Evolutionary conservation across 1,140 invertebrate genomes (phyloP), one percentile per base, ranked within the genome.

Genomic region (Cylas formicarius): DNA sequence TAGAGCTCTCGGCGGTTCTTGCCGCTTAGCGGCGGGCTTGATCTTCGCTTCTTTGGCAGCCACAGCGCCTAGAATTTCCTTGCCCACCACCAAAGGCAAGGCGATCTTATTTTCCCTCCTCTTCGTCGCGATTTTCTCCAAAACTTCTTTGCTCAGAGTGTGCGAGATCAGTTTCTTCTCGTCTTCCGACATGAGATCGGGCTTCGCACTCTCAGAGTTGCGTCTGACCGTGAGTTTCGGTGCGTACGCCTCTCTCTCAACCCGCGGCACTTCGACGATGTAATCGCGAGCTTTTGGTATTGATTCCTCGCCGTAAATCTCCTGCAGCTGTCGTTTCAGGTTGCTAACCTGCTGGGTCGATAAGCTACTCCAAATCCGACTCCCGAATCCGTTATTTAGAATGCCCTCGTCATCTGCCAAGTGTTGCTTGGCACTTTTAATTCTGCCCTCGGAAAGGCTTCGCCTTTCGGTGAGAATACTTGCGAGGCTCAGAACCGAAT

Each of bases 341-440:
- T 80, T 81, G 55, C 78, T 83, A 0, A 90, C 81, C 68, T 90
- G 86, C 52, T 90, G 86, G 65, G 83, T 78, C 1, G 86, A 86
- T 27, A 90, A 66, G 57, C 86, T 89, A 56, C 85, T 89, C 75
- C 86, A 88, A 22, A 88, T 72, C 34, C 81, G 76, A 53, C 75
- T 82, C 22, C 82, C 83, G 14, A 86, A 73, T 0, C 78, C 78
- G 24, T 76, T 71, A 53, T 68, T 73, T 41, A 72, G 66, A 2
- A 72, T 32, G 19, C 37, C 46, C 35, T 63, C 53, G 2, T 46
- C 40, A 14, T 54, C 50, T 8, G 49, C 22, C 19, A 55, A 44
- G 40, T 52, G 60, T 35, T 60, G 48, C 41, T 40, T 24, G 29
- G 44, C 50, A 21, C 50, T 36, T 35, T 36, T 44, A 13, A 36